A percentile compares a stretch with the other conserved stretches of the same genome.
phyloP scores from a whole-genome alignment of 2,797 vertebrate species.

The Argentina silus region DNA sequence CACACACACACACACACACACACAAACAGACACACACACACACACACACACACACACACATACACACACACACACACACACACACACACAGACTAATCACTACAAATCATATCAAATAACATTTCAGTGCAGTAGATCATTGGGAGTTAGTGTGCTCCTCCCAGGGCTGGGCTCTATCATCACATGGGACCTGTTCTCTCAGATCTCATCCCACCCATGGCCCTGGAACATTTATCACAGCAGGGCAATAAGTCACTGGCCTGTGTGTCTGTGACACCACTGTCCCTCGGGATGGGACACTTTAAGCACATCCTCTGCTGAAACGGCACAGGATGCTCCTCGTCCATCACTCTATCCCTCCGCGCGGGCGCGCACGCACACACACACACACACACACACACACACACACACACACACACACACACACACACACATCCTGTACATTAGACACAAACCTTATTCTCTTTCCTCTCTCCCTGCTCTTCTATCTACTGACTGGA shows the following conservation, averaged over 20 bases:
- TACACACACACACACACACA: constrained; percentile 17
- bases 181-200: neutral
- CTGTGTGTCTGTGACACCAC: neutral
- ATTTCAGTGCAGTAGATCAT: too few species aligned
- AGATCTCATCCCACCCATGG: neutral
- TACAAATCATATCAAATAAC: too few species aligned
- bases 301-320: constrained; percentile 73
- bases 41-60: constrained; percentile 40
- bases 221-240: neutral
- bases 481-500: constrained; percentile 21
- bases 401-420: neutral
- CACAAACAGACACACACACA: constrained; percentile 32
- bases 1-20: constrained; percentile 19
- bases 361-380: neutral
- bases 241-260: constrained; percentile 8
- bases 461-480: constrained; percentile 35
- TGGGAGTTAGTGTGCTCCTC: too few species aligned
- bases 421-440: too few species aligned
- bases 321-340: constrained; percentile 66
- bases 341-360: constrained; percentile 53
- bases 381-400: neutral
- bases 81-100: constrained; percentile 67
- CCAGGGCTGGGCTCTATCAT: too few species aligned
- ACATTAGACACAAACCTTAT: too few species aligned
- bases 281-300: constrained; percentile 60